These are phyloP conservation scores for Rachycentron canadum DNA, from an alignment of 2,797 vertebrate genomes.

Conservation along the genomic window DNA sequence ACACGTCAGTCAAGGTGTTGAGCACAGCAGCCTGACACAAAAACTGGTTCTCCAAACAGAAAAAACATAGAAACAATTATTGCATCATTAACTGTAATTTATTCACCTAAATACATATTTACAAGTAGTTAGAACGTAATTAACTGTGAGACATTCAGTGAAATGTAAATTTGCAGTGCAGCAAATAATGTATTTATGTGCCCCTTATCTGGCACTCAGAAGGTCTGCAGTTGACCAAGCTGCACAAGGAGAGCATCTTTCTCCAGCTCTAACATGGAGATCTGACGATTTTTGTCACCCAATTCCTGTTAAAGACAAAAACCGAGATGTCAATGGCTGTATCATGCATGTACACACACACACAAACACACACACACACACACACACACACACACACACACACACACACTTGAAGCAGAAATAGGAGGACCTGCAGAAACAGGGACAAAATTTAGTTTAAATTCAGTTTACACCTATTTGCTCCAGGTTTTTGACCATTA, in stretches of 20 bases:
- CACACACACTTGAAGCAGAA: not conserved
- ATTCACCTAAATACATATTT: conserved; percentile 78
- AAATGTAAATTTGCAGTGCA: conserved; percentile 20
- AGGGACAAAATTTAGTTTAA: too few relatives aligned
- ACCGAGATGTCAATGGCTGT: too few relatives aligned
- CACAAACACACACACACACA: not conserved
- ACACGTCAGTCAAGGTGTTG: conserved; percentile 7
- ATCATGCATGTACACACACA: too few relatives aligned
- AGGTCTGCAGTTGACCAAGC: conserved; percentile 65
- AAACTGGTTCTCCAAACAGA: not conserved
- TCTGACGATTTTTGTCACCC: conserved; percentile 79
- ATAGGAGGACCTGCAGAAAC: not conserved
- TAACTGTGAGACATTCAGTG: not conserved
- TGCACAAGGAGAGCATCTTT: conserved; percentile 74
- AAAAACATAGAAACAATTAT: conserved; percentile 13
- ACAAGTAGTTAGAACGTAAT: conserved; percentile 50
- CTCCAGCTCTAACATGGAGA: conserved; percentile 80
- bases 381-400: not conserved
- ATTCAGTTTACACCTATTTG: not conserved
- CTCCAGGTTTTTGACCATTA: not conserved
- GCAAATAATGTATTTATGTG: not conserved
- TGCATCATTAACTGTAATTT: conserved; percentile 35
- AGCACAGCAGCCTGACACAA: not conserved
- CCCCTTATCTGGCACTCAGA: too few relatives aligned
- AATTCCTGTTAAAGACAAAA: conserved; percentile 72